Evolutionary conservation across 2,113 vertebrate species (phyloP).

Genomic region (Ailurus styani): DNA sequence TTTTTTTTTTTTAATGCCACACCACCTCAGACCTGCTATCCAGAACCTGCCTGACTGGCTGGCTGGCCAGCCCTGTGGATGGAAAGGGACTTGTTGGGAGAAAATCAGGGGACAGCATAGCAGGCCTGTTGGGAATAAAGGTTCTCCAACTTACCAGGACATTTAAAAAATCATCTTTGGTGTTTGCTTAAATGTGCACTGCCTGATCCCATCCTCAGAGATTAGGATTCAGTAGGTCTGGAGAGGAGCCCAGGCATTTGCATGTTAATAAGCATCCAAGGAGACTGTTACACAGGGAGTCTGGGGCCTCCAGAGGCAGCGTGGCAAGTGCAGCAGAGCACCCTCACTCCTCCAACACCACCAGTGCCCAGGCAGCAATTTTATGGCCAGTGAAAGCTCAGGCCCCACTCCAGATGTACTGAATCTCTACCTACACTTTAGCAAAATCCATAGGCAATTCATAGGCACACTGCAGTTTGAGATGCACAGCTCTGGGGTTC

Average conservation of each 20-base stretch:
- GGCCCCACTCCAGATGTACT: background rate
- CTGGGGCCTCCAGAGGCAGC: background rate
- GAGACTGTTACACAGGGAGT: background rate
- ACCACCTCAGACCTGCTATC: background rate
- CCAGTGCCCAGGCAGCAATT: too few species aligned
- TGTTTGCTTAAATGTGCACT: background rate
- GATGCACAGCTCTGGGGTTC: background rate
- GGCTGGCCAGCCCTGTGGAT: background rate
- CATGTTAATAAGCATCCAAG: background rate
- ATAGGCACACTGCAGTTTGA: fast-evolving
- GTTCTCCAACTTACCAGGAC: background rate
- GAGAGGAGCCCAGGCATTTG: background rate
- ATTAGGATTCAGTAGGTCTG: background rate
- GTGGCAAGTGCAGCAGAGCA: background rate
- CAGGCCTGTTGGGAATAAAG: background rate
- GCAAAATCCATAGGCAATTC: background rate
- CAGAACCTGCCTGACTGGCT: background rate
- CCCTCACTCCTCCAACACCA: background rate
- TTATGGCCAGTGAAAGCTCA: background rate
- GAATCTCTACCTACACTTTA: background rate
- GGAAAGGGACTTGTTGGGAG: background rate
- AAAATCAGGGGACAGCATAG: background rate
- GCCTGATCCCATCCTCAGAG: background rate
- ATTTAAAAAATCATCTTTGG: background rate
- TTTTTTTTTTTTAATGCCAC: background rate